These are phyloP conservation scores for Nemotelus nigrinus DNA, from an alignment of 2,888 invertebrate genomes.

Conservation along the genomic window DNA sequence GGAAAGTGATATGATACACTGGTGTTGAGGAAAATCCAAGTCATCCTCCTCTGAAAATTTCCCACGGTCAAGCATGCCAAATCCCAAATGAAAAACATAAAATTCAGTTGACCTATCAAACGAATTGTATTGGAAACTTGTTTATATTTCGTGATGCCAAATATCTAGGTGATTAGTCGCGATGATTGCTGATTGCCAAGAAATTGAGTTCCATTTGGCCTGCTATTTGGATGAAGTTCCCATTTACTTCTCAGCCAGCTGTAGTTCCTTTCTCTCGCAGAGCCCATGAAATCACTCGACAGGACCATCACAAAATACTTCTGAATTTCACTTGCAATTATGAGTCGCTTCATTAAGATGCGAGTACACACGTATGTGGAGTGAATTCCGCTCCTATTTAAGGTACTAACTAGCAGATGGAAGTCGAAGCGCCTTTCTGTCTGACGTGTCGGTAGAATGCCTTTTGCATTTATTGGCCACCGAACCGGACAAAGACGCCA, in stretches of 20 bases:
- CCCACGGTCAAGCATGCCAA: conserved; percentile 20
- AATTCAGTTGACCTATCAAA: conserved; percentile 32
- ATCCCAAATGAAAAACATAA: conserved; percentile 18
- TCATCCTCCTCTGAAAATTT: neutral
- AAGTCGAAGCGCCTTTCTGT: conserved; percentile 47
- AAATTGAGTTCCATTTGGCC: conserved; percentile 49
- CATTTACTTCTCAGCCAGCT: too few relatives aligned
- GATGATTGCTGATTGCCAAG: conserved; percentile 47
- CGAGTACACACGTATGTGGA: neutral
- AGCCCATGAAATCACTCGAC: too few relatives aligned
- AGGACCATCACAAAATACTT: too few relatives aligned
- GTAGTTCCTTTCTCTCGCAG: too few relatives aligned
- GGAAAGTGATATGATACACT: too few relatives aligned
- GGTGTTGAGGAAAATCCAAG: too few relatives aligned
- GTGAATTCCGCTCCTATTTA: conserved; percentile 16
- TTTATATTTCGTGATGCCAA: conserved; percentile 47
- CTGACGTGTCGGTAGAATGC: conserved; percentile 44
- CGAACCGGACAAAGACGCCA: conserved; percentile 32
- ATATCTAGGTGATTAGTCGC: conserved; percentile 25
- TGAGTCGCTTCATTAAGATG: too few relatives aligned
- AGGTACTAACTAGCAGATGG: conserved; percentile 14
- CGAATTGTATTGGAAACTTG: conserved; percentile 28
- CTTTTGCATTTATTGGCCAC: conserved; percentile 38
- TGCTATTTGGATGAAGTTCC: neutral
- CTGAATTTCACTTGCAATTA: too few relatives aligned